Conservation (phyloP, 2,113 vertebrate species). For the Tychaedon coryphoeus region DNA sequence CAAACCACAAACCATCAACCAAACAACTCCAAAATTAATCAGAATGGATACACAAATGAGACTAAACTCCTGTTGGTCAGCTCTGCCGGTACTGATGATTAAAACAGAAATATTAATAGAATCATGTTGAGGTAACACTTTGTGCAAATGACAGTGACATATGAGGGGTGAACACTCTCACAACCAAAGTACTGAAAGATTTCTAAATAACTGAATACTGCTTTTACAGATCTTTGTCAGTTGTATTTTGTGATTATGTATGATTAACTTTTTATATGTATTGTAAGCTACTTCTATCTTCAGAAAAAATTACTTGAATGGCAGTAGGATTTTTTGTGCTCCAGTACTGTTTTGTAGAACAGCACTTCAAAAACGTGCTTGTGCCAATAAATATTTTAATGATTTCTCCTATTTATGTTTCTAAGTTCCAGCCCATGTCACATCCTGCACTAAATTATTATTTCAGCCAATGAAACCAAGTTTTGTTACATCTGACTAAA, state of each 20-base stretch:
- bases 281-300: not conserved
- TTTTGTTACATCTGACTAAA: not conserved
- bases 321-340: not conserved
- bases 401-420: not conserved
- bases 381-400: not conserved
- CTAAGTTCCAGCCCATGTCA: not conserved
- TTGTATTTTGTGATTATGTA: not conserved
- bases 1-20: not conserved
- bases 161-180: not conserved
- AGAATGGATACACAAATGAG: not conserved
- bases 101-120: not conserved
- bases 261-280: not conserved
- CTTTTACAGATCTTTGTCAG: not conserved
- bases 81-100: not conserved
- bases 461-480: not conserved
- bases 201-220: not conserved
- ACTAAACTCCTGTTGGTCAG: not conserved
- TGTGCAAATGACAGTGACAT: not conserved
- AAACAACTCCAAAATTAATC: not conserved
- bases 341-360: not conserved
- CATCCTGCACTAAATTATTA: fast-evolving
- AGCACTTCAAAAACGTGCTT: not conserved
- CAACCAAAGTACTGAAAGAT: not conserved
- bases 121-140: not conserved
- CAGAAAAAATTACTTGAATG: not conserved